phyloP scores from a whole-genome alignment of 2,888 invertebrate species.

The Caenorhabditis wallacei region DNA sequence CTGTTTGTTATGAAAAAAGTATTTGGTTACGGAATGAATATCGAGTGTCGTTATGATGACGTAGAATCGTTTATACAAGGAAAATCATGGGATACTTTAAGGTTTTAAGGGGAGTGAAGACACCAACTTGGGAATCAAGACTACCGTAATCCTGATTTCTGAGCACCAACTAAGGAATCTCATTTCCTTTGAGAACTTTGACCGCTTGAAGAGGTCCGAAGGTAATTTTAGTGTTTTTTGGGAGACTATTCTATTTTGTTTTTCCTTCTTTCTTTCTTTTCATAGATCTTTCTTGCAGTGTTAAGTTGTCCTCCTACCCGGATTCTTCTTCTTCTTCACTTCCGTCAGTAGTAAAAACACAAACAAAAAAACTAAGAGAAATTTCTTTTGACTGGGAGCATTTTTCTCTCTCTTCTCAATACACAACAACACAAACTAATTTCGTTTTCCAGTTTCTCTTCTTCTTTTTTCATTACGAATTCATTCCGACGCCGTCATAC shows the following conservation, averaged over 20 bases:
- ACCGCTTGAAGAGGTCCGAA: constrained; percentile 7
- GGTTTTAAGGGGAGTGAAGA: background rate
- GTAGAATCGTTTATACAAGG: background rate
- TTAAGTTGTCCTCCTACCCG: constrained; percentile 9
- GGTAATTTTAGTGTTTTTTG: background rate
- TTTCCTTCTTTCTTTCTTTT: background rate
- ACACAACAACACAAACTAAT: constrained; percentile 50
- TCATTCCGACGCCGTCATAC: constrained; percentile 36
- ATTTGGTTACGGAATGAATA: constrained; percentile 25
- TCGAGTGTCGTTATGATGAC: constrained; percentile 22
- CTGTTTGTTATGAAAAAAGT: constrained; percentile 17
- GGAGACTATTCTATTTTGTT: background rate
- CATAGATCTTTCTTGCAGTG: background rate
- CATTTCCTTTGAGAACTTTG: constrained; percentile 31
- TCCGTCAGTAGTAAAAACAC: constrained; percentile 7
- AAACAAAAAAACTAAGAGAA: constrained; percentile 11
- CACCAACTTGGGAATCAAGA: background rate
- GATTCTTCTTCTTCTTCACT: constrained; percentile 2
- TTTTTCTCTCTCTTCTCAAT: background rate
- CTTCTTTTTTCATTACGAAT: constrained; percentile 52
- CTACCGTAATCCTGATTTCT: constrained; percentile 21
- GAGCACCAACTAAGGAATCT: constrained; percentile 4
- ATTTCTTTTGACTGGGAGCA: background rate
- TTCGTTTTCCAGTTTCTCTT: constrained; percentile 32
- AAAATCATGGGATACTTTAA: constrained; percentile 4